Evolutionary conservation across 2,888 invertebrate species (phyloP), one percentile per base, ranked within the genome.

Genomic region (Drosophila tripunctata): DNA sequence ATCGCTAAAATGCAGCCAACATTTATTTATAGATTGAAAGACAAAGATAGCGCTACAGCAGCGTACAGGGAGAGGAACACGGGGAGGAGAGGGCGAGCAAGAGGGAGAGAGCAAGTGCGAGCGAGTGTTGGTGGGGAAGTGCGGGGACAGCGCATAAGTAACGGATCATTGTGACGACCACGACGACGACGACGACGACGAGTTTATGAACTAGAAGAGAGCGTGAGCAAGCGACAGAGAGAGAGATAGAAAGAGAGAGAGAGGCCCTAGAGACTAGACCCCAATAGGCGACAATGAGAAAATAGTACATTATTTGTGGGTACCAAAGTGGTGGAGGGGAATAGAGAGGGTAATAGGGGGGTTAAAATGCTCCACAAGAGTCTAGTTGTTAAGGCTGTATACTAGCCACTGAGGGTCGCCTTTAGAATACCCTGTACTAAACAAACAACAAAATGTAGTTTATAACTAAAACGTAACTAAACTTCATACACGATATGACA

Each of bases 1-100:
- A 67, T 51, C 71, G 62, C 77, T n/a, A 72, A 76, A 75, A 72
- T 76, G 73, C 73, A 82, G 80, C 68, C 66, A 67, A 70, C 60
- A 78, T 67, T 70, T 82, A 79, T 79, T 82, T 79, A 76, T 83
- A 79, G 72, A 81, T 67, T 77, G 52, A 36, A 55, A 70, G 71
- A 65, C 52, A 61, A 63, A 56, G 67, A 69, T 45, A 55, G 62
- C 45, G 44, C 27, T 15, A 44, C 15, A 12, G 27, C 43, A 10
- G 24, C 4, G 15, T n/a, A 3, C 15, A n/a, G 17, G 12, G 12
- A 38, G 45, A 15, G n/a, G n/a, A n/a, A n/a, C n/a, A n/a, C n/a
- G n/a, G n/a, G n/a, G n/a, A n/a, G n/a, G 31, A 44, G 48, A 65
- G 40, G 27, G 54, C 45, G 65, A 12, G 10, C 2, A 21, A 8